Evolutionary conservation across 2,797 vertebrate genomes (phyloP).

Genomic region (Geotrypetes seraphini): DNA sequence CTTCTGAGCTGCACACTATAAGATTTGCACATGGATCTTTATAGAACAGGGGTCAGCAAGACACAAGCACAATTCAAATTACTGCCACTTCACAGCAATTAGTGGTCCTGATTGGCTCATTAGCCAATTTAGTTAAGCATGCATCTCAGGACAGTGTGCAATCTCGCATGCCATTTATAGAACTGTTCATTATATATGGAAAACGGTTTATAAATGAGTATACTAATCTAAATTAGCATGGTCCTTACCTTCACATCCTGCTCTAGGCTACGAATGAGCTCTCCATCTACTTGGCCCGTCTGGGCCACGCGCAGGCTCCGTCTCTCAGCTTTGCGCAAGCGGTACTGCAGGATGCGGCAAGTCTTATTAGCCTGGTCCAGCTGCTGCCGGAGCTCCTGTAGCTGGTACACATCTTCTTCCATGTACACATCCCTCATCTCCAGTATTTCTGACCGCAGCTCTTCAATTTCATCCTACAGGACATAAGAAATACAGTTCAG

Average conservation of each 20-base stretch:
- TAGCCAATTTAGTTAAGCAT: too few species aligned
- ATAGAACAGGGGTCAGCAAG: too few species aligned
- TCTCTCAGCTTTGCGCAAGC: slow-evolving; percentile 89
- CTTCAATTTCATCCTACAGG: slow-evolving; percentile 89
- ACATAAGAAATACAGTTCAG: neutral
- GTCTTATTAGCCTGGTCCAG: slow-evolving; percentile 95
- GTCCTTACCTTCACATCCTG: slow-evolving; percentile 88
- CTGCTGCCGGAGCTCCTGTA: slow-evolving; percentile 92
- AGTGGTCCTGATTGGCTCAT: too few species aligned
- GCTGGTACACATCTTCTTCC: slow-evolving; percentile 94
- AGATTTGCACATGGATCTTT: too few species aligned
- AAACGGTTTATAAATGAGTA: neutral
- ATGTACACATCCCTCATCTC: slow-evolving; percentile 97
- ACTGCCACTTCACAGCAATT: too few species aligned
- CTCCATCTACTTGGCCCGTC: slow-evolving; percentile 87
- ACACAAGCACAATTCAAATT: too few species aligned
- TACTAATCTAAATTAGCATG: slow-evolving; percentile 5
- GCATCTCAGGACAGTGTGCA: too few species aligned
- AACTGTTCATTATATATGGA: too few species aligned
- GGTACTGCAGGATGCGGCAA: slow-evolving; percentile 94
- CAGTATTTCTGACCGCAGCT: slow-evolving; percentile 92
- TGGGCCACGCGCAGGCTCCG: slow-evolving; percentile 88
- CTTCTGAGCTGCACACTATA: too few species aligned
- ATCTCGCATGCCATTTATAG: too few species aligned
- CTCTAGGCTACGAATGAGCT: slow-evolving; percentile 86